Conservation (phyloP, 2,888 invertebrate species). For the Agrotis clavis region DNA sequence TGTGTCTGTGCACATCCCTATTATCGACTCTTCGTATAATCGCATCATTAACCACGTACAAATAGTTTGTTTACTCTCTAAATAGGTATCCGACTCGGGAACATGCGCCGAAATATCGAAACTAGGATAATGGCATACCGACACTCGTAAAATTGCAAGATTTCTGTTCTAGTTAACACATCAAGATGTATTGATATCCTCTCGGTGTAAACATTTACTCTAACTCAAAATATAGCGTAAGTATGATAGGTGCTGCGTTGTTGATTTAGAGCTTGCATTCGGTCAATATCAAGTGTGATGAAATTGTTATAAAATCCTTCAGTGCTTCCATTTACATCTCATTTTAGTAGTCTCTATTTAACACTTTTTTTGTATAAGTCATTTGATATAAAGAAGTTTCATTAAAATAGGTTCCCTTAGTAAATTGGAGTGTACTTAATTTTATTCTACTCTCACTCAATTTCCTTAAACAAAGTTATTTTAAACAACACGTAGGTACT, state of each 20-base stretch:
- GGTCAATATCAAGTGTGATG: slow-evolving; percentile 24
- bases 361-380: neutral
- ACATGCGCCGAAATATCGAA: slow-evolving; percentile 53
- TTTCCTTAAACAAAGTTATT: slow-evolving; percentile 34
- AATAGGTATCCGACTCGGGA: slow-evolving; percentile 38
- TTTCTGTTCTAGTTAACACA: slow-evolving; percentile 75
- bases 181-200: slow-evolving; percentile 64
- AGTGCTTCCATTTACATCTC: neutral
- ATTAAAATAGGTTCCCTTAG: neutral
- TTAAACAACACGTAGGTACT: slow-evolving; percentile 44
- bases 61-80: slow-evolving; percentile 65
- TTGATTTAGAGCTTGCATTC: slow-evolving; percentile 23
- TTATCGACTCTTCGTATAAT: slow-evolving; percentile 54
- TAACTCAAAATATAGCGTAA: slow-evolving; percentile 32
- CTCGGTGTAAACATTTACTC: slow-evolving; percentile 44
- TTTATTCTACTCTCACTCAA: slow-evolving; percentile 11
- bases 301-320: slow-evolving; percentile 25
- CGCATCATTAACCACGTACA: slow-evolving; percentile 58
- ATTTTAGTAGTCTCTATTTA: neutral
- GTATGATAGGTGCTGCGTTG: slow-evolving; percentile 42
- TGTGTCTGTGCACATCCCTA: slow-evolving; percentile 49
- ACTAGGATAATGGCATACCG: slow-evolving; percentile 72
- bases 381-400: no score
- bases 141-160: slow-evolving; percentile 72
- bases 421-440: slow-evolving; percentile 5